Percentiles rank a stretch among this genome's conserved stretches.
Evolutionary conservation across 92 coral and sea anemone genomes (phyloP).

Genomic region (Siderastrea siderea): DNA sequence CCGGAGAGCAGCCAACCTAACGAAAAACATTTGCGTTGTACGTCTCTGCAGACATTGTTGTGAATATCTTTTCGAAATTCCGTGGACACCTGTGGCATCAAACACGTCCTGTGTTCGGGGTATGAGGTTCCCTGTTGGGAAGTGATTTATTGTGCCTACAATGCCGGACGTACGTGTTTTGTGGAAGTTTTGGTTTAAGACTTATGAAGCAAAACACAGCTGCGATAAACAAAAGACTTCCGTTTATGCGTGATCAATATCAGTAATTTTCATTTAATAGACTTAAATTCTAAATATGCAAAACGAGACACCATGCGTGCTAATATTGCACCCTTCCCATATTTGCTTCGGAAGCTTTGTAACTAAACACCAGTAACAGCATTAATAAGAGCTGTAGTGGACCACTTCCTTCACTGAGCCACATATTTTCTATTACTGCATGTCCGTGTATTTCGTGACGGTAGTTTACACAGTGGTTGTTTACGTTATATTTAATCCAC

Average conservation of each 20-base stretch:
- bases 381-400: too few relatives aligned
- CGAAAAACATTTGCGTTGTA: background rate
- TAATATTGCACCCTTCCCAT: too few relatives aligned
- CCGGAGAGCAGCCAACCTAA: background rate
- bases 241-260: conserved; percentile 11
- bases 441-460: too few relatives aligned
- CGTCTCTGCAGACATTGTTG: background rate
- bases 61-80: background rate
- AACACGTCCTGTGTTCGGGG: background rate
- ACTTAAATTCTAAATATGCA: background rate
- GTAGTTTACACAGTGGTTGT: too few relatives aligned
- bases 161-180: background rate
- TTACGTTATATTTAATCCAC: too few relatives aligned
- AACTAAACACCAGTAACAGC: too few relatives aligned
- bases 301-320: background rate
- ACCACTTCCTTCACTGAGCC: too few relatives aligned
- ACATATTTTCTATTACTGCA: too few relatives aligned
- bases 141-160: background rate
- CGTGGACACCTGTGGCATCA: background rate
- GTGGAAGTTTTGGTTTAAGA: background rate
- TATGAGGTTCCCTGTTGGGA: background rate
- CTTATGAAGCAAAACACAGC: background rate
- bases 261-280: background rate
- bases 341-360: too few relatives aligned
- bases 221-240: background rate